A percentile compares a stretch with the other conserved stretches of the same genome.
Evolutionary conservation across 2,888 invertebrate species (phyloP).

Genomic region (Troides helena): DNA sequence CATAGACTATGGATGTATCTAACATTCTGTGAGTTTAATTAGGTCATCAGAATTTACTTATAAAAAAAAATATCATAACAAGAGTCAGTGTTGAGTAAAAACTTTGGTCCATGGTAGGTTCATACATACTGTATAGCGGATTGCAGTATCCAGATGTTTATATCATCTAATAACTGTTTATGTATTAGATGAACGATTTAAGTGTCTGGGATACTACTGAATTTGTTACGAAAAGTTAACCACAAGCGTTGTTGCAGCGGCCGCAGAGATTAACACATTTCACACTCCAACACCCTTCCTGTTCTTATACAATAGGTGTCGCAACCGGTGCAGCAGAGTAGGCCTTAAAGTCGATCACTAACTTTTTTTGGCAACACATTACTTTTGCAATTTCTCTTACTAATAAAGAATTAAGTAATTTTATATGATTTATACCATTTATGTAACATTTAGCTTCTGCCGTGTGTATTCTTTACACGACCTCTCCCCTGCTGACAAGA

Average conservation of each 20-base stretch:
- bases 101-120: too few relatives aligned
- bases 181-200: not conserved
- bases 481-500: not conserved
- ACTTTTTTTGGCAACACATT: not conserved
- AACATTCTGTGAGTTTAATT: too few relatives aligned
- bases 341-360: not conserved
- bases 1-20: too few relatives aligned
- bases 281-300: constrained; percentile 26
- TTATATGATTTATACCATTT: too few relatives aligned
- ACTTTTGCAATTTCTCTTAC: not conserved
- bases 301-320: constrained; percentile 20
- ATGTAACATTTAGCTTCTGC: too few relatives aligned
- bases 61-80: too few relatives aligned
- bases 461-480: too few relatives aligned
- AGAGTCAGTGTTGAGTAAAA: too few relatives aligned
- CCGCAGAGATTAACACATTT: constrained; percentile 29
- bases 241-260: constrained; percentile 7
- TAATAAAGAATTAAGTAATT: not conserved
- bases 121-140: not conserved
- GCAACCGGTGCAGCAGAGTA: not conserved
- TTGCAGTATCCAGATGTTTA: not conserved
- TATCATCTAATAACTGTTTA: not conserved
- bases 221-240: not conserved
- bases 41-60: too few relatives aligned
- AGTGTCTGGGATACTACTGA: not conserved